phyloP scores from a whole-genome alignment of 2,113 vertebrate genomes.

The Albula glossodonta region DNA sequence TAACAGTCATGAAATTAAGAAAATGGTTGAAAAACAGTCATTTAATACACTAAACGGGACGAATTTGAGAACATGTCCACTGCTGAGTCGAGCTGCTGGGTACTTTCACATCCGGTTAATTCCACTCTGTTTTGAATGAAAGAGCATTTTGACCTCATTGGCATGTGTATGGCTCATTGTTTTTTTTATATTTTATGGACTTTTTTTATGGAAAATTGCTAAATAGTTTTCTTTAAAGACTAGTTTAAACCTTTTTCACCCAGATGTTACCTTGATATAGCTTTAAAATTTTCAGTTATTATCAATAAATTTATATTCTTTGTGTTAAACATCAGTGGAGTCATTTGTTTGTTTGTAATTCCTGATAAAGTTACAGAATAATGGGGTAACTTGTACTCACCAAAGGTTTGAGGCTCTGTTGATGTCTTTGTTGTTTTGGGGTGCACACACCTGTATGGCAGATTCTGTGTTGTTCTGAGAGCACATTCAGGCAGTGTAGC shows the following conservation, averaged over 20 bases:
- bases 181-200: too few relatives aligned
- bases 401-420: background rate
- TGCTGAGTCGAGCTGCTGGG: background rate
- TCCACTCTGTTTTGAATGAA: too few relatives aligned
- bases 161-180: too few relatives aligned
- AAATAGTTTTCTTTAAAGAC: too few relatives aligned
- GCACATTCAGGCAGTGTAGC: background rate
- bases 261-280: too few relatives aligned
- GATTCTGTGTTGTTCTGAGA: background rate
- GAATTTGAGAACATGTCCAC: background rate
- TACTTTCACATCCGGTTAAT: constrained; percentile 42
- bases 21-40: background rate
- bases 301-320: too few relatives aligned
- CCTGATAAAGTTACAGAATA: background rate
- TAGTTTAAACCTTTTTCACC: too few relatives aligned
- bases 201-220: too few relatives aligned
- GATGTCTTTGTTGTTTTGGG: background rate
- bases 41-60: background rate
- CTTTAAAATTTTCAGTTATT: too few relatives aligned
- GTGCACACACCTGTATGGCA: background rate
- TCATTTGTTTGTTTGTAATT: background rate
- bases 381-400: background rate
- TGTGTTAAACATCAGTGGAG: too few relatives aligned
- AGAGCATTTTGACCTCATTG: too few relatives aligned
- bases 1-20: background rate